Evolutionary conservation across 1,140 invertebrate species (phyloP).

Genomic region (Heliconius hermathena): DNA sequence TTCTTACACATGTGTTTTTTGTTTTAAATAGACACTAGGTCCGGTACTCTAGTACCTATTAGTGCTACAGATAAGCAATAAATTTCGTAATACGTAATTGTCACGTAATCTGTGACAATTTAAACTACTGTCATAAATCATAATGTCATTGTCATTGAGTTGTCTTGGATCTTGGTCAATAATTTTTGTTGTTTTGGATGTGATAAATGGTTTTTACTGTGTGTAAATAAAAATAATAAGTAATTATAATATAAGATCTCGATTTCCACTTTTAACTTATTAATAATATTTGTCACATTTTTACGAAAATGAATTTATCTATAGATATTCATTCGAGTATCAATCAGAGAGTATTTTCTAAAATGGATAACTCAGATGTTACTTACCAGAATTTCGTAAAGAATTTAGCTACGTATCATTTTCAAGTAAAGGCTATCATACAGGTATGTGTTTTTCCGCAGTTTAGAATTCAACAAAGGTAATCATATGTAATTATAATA

Average conservation of each 20-base stretch:
- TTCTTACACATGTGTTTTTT: too few relatives aligned
- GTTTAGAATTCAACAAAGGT: background rate
- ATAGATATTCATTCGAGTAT: conserved; percentile 45
- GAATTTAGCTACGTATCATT: conserved; percentile 87
- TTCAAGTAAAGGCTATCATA: conserved; percentile 89
- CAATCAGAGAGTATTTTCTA: conserved; percentile 48
- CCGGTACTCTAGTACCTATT: background rate
- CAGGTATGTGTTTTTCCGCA: conserved; percentile 82
- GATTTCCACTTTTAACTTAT: background rate
- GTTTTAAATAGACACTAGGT: too few relatives aligned
- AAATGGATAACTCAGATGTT: conserved; percentile 57
- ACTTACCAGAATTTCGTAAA: conserved; percentile 72
- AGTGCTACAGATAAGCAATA: background rate
- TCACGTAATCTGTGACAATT: background rate
- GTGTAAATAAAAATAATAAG: background rate
- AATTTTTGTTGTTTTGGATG: background rate
- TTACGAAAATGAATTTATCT: conserved; percentile 46
- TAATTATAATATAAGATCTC: background rate
- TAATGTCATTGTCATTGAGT: background rate
- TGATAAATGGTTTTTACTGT: background rate
- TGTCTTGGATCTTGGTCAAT: background rate
- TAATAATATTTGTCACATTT: background rate
- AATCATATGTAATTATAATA: background rate
- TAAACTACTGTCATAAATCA: background rate
- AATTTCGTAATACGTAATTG: background rate